Evolutionary conservation across 2,797 vertebrate genomes (phyloP).

Genomic region (Clarias pachynema): DNA sequence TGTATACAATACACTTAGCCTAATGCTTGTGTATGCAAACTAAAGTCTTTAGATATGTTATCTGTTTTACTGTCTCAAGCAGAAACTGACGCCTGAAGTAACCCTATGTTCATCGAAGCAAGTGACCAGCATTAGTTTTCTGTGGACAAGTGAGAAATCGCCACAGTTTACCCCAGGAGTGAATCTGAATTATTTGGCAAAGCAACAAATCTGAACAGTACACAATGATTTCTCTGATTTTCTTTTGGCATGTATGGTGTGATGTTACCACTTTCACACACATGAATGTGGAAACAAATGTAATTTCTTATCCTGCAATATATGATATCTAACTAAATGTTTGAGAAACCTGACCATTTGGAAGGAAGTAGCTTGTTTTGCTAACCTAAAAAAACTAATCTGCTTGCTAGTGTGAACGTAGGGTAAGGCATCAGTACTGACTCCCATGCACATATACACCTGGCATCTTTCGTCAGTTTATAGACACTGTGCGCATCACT

Average conservation of each 20-base stretch:
- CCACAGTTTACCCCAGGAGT: background rate
- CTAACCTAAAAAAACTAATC: background rate
- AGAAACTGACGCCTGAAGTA: slow-evolving; percentile 54
- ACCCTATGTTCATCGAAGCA: slow-evolving; percentile 17
- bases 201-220: too few species aligned
- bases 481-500: slow-evolving; percentile 11
- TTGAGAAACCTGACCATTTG: background rate
- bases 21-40: slow-evolving; percentile 11
- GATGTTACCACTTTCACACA: background rate
- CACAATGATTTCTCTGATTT: background rate
- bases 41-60: slow-evolving; percentile 28
- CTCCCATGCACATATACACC: slow-evolving; percentile 50
- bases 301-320: background rate
- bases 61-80: slow-evolving; percentile 49
- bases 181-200: background rate
- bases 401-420: slow-evolving; percentile 17
- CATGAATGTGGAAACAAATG: background rate
- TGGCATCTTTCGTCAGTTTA: slow-evolving; percentile 23
- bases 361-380: background rate
- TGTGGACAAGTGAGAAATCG: background rate
- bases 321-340: background rate
- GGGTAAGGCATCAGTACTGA: slow-evolving; percentile 36
- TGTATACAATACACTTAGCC: background rate
- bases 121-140: background rate
- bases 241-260: background rate